Base-by-base conservation (phyloP, 1,140 invertebrate genomes). In the Araneus ventricosus region DNA sequence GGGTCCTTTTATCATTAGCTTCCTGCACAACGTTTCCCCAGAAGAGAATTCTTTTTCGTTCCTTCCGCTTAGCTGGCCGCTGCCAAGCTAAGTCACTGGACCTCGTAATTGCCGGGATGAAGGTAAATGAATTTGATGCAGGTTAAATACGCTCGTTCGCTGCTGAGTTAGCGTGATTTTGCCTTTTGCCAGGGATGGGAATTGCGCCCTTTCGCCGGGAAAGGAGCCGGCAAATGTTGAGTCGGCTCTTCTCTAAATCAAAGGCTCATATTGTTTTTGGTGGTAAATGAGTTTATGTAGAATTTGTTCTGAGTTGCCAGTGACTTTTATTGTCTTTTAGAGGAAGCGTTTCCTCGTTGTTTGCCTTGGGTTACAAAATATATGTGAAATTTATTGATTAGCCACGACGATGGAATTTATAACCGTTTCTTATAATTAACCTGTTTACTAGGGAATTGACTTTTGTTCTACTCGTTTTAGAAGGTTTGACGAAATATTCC, bases 101-200 rank as follows among this genome's bases (percentile, higher is more conserved):
- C 70, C 88, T 61, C 88, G 88, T 90, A 90, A 90, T 90, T 90
- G 88, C 87, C 7, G 70, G 88, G 88, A 80, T 80, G 61, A 90
- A 79, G 88, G 88, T 90, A 90, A 90, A 90, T 90, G 88, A 90
- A 90, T 79, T 90, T 90, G 88, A 90, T 88, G 87, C 59, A 88
- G 87, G 87, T 88, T 88, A 88, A 88, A 88, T 88, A 75, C 87
- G 87, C 57, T 87, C 85, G n/a, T 59, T 59, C 85, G 34, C 17
- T 20, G 80, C 80, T 88, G 87, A 88, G 61, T 88, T 88, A 10
- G 87, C 87, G 87, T 88, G 87, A 88, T 88, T 88, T 61, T 61
- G 30, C 41, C 37, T 52, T 30, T 82, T 80, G 75, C 39, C 24
- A 4, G 80, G 80, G n/a, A n/a, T 8, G 80, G 80, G 80, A 75